Base-by-base conservation (phyloP, 2,797 vertebrate species). In the Chaetophractus vellerosus region DNA sequence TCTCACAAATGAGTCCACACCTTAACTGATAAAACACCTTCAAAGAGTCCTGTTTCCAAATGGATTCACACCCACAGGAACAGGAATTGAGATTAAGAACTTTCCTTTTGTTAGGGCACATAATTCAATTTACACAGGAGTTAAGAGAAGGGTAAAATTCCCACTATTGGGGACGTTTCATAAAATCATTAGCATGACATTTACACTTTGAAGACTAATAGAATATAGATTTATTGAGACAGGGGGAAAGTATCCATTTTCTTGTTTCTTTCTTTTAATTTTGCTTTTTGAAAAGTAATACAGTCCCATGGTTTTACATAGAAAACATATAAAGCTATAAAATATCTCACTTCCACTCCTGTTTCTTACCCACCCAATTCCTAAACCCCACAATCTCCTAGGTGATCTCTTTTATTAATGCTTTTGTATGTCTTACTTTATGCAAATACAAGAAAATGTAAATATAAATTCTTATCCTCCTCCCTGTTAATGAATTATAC, bases 381-480 rank as follows among this genome's bases (percentile, higher is more conserved):
- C 24, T 38, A 57, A 48, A 57, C 2, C 48, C 36, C 38, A 86
- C 21, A 57, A 48, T 26, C 31, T 24, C 19, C 6, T 9, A 85
- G 5, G 8, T 69, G 71, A 83, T 86, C 28, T 76, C 18, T 80
- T 71, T 45, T 61, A 59, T 82, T 76, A 85, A 48, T 45, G 48
- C 38, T 84, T 78, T 28, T 93, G 33, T 82, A 50, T 57, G 48
- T 81, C 74, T 84, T 71, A 78, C n/a, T 88, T 93, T 38, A 84
- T 50, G 38, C 21, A 69, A 92, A 82, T 64, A 72, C 21, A 66
- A 86, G n/a, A 38, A 89, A 64, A 6, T 90, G 7, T 28, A 71
- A 90, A 82, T 71, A 50, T 55, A 57, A 76, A 71, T 71, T 63
- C 23, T 23, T 78, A 55, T 26, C 41, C 11, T 23, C 18, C 68